Conservation (phyloP, 1,140 invertebrate species). For the Apis cerana region DNA sequence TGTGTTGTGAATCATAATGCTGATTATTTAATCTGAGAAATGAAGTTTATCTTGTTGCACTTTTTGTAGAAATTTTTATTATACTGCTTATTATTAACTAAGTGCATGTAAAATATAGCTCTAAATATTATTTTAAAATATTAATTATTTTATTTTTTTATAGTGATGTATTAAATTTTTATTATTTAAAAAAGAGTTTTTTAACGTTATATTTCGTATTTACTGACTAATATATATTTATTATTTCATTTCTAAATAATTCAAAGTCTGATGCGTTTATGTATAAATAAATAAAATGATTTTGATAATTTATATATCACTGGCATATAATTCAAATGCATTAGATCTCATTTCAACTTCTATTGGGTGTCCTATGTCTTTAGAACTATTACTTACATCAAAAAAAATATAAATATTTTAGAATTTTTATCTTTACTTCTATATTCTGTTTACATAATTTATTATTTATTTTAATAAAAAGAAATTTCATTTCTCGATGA, state of each 20-base stretch:
- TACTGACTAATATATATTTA: slow-evolving; percentile 3
- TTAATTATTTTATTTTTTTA: background rate
- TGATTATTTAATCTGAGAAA: slow-evolving; percentile 27
- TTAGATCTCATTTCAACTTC: slow-evolving; percentile 22
- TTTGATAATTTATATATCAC: background rate
- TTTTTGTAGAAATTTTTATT: background rate
- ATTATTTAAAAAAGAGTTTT: background rate
- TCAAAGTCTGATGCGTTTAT: slow-evolving; percentile 32
- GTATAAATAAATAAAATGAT: background rate
- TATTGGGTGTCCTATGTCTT: slow-evolving; percentile 35
- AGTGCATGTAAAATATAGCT: slow-evolving; percentile 15
- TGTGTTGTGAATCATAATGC: slow-evolving; percentile 49
- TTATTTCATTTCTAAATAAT: background rate
- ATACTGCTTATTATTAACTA: slow-evolving; percentile 17
- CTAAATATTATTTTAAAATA: slow-evolving; percentile 8
- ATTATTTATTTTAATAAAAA: background rate
- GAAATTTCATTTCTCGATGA: background rate
- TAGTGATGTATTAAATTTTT: background rate
- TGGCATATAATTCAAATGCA: background rate
- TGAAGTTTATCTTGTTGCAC: slow-evolving; percentile 3
- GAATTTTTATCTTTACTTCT: background rate
- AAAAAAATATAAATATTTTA: background rate
- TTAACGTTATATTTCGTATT: background rate
- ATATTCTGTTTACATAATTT: slow-evolving; percentile 7
- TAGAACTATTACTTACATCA: background rate